Base-by-base conservation (phyloP, 1,140 invertebrate species). In the Eufriesea mexicana region DNA sequence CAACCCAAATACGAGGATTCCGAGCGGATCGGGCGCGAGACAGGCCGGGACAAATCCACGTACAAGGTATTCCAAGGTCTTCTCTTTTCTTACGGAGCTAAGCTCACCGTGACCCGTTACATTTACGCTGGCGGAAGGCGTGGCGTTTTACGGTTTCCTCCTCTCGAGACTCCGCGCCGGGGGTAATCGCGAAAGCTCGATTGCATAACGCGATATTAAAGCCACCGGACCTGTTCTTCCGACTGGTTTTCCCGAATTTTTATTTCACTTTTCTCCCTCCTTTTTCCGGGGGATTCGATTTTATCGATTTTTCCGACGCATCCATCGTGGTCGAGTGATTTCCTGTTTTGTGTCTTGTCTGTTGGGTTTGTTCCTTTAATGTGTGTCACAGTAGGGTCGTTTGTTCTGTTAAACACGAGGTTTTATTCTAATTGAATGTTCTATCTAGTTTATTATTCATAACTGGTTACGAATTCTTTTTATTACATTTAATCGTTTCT, bases 21-120 rank as follows among this genome's bases (percentile, higher is more conserved):
- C 49, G 28, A 62, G 45, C 25, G 70, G 78, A 74, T 80, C 78
- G 25, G 18, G 20, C 12, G 1, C 47, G 20, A 55, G 51, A 64
- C 20, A 76, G n/a, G 25, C n/a, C 55, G 23, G 25, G 20, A 61
- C 20, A 51, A 73, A 62, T 73, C 78, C 78, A 51, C 45, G 78
- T 73, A 62, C 78, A 80, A 64, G 78, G 78, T 80, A 80, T 74
- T 80, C 70, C 78, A 80, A 80, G 78, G 78, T 80, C 78, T 80
- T 80, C 70, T 45, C 70, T 73, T 74, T 73, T 64, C 78, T 80
- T 80, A 80, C 57, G 47, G 23, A 35, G 28, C 57, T 80, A 80
- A 80, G 78, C 78, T 80, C 78, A 74, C 78, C 78, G 78, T 80
- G 78, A 80, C 78, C 78, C 59, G 70, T 80, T 80, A 80, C 78